phyloP scores from a whole-genome alignment of 2,888 invertebrate species.

The Eupithecia subfuscata region DNA sequence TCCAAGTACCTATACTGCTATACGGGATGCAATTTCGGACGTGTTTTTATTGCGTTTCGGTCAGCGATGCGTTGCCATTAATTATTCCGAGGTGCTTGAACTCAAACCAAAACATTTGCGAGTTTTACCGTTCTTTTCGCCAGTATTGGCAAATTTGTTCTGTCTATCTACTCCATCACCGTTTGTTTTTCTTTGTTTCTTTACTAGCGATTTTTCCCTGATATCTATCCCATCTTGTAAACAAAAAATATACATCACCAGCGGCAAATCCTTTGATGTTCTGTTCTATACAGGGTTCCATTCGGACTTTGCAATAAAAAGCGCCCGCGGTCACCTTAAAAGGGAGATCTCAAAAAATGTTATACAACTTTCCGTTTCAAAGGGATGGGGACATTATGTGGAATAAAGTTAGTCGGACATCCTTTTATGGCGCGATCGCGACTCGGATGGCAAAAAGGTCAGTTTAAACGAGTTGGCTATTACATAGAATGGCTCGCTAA shows the following conservation, averaged over 20 bases:
- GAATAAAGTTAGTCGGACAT: conserved; percentile 81
- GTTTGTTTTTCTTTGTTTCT: conserved; percentile 19
- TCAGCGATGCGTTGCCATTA: conserved; percentile 56
- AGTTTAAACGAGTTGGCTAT: conserved; percentile 68
- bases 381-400: conserved; percentile 76
- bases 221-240: conserved; percentile 44
- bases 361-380: conserved; percentile 81
- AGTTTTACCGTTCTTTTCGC: conserved; percentile 11
- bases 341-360: conserved; percentile 77
- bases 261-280: conserved; percentile 71
- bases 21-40: conserved; percentile 67
- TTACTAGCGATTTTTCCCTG: conserved; percentile 36
- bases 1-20: conserved; percentile 42
- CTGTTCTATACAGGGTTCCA: conserved; percentile 56
- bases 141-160: not conserved
- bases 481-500: conserved; percentile 71
- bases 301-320: conserved; percentile 72
- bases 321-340: conserved; percentile 64
- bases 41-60: conserved; percentile 69
- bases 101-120: conserved; percentile 53
- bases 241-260: conserved; percentile 61
- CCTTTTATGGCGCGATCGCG: conserved; percentile 77
- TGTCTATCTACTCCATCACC: not conserved
- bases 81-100: conserved; percentile 69
- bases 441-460: conserved; percentile 71